phyloP scores from a whole-genome alignment of 2,797 vertebrate genomes.

The Helostoma temminkii region DNA sequence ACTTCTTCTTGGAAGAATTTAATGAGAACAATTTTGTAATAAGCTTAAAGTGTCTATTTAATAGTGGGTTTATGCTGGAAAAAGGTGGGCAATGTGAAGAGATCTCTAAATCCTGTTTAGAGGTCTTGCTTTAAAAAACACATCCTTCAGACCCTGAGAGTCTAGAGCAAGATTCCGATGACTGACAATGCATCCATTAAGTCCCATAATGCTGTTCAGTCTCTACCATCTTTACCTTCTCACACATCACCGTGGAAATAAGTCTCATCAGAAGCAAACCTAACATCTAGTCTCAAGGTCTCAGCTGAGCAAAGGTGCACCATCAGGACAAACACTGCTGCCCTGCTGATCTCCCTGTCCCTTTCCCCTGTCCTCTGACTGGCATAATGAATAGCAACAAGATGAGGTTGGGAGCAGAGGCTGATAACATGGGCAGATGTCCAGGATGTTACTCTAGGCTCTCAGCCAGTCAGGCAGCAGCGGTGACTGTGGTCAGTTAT shows the following conservation, averaged over 20 bases:
- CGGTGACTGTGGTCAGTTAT: constrained; percentile 72
- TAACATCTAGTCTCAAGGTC: constrained; percentile 22
- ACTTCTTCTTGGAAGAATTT: constrained; percentile 35
- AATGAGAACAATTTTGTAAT: constrained; percentile 31
- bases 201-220: background rate
- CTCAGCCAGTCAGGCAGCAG: constrained; percentile 67
- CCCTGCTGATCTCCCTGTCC: constrained; percentile 60
- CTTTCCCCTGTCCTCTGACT: constrained; percentile 64
- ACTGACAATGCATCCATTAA: constrained; percentile 1
- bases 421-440: constrained; percentile 76
- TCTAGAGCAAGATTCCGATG: background rate
- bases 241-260: constrained; percentile 15
- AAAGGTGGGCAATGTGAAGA: constrained; percentile 7
- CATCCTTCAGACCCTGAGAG: constrained; percentile 6
- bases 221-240: constrained; percentile 7
- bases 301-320: constrained; percentile 47
- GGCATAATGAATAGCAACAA: constrained; percentile 74
- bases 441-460: constrained; percentile 77
- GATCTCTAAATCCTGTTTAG: constrained; percentile 7
- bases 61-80: constrained; percentile 19
- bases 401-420: constrained; percentile 66
- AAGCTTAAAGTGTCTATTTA: constrained; percentile 1
- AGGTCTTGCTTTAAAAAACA: background rate
- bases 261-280: constrained; percentile 22
- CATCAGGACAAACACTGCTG: constrained; percentile 54